These are phyloP conservation scores for Procambarus clarkii DNA, from an alignment of 1,140 invertebrate species.

Conservation along the genomic window DNA sequence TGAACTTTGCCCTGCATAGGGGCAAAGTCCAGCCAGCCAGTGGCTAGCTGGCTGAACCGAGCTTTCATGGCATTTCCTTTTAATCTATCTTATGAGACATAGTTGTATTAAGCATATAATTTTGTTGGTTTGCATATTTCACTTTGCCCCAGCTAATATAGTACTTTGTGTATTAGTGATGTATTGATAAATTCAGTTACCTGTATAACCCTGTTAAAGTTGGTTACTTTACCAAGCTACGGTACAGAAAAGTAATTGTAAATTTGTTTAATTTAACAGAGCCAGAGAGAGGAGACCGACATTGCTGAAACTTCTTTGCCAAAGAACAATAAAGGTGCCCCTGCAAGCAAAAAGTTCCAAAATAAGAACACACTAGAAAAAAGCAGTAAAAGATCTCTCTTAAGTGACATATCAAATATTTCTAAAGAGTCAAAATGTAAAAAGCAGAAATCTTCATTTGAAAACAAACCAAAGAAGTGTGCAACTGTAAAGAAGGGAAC, in stretches of 20 bases:
- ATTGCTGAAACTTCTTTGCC: neutral
- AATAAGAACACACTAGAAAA: neutral
- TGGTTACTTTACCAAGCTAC: neutral
- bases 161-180: no score
- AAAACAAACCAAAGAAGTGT: neutral
- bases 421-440: neutral
- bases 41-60: no score
- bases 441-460: neutral
- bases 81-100: no score
- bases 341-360: neutral
- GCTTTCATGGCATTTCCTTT: no score
- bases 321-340: neutral
- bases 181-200: neutral
- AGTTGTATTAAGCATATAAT: no score
- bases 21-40: no score
- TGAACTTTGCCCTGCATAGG: no score
- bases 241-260: neutral
- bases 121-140: no score
- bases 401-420: slow-evolving; percentile 20
- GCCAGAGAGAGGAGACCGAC: neutral
- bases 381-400: slow-evolving; percentile 3
- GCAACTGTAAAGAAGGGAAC: neutral
- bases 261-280: neutral
- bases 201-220: neutral
- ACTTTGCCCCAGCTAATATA: no score